phyloP scores from a whole-genome alignment of 1,140 invertebrate genomes.

The Calycopis cecrops region DNA sequence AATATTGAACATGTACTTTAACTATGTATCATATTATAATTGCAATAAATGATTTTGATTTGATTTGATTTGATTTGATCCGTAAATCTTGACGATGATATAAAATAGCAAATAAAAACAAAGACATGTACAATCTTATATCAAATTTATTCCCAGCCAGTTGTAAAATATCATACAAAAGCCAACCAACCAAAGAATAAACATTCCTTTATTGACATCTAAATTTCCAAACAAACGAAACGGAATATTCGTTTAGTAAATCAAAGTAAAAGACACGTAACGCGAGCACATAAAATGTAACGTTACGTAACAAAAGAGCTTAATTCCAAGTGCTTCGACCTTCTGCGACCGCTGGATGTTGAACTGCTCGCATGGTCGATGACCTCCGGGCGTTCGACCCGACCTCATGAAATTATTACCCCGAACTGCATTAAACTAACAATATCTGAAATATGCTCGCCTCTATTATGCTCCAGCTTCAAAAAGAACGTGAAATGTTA shows the following conservation, averaged over 20 bases:
- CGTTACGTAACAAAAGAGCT: conserved; percentile 46
- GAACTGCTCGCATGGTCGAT: conserved; percentile 40
- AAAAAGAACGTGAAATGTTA: background rate
- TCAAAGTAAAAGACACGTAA: conserved; percentile 18
- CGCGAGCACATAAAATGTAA: conserved; percentile 30
- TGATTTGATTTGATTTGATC: no score
- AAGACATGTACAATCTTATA: no score
- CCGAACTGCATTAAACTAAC: conserved; percentile 7
- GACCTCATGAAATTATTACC: conserved; percentile 21
- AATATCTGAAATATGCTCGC: conserved; percentile 1
- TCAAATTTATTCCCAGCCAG: no score
- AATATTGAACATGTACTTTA: no score
- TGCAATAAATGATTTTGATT: no score
- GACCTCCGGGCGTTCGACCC: conserved; percentile 21
- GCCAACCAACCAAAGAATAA: no score
- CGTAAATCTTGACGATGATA: no score
- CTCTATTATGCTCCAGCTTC: background rate
- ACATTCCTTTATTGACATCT: no score
- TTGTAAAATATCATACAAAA: no score
- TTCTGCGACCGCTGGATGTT: conserved; percentile 48
- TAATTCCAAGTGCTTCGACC: conserved; percentile 43
- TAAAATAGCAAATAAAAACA: no score
- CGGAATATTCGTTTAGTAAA: conserved; percentile 20
- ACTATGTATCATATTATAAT: no score
- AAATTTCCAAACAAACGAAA: no score